phyloP scores from a whole-genome alignment of 1,140 invertebrate genomes.

The Acromyrmex echinatior region DNA sequence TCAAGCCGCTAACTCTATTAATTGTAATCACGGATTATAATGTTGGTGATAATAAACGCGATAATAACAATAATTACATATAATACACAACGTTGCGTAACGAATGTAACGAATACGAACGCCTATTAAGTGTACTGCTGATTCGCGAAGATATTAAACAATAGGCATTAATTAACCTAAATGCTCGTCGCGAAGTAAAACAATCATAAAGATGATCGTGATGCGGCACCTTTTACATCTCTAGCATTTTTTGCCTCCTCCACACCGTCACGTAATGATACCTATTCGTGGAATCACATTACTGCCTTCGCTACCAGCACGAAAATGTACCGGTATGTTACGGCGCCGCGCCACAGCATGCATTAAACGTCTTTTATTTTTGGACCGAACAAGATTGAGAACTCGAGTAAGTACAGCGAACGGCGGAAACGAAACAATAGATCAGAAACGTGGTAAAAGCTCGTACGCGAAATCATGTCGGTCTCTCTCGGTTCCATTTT shows the following conservation, averaged over 20 bases:
- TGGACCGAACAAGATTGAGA: constrained; percentile 4
- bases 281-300: constrained; percentile 17
- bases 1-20: constrained; percentile 6
- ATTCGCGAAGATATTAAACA: constrained; percentile 32
- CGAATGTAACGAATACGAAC: constrained; percentile 27
- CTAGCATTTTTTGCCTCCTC: background rate
- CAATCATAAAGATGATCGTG: background rate
- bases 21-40: constrained; percentile 41
- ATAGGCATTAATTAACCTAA: constrained; percentile 43
- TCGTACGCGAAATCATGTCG: background rate
- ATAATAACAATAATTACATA: constrained; percentile 38
- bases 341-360: background rate
- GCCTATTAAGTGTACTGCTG: background rate
- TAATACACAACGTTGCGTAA: background rate
- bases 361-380: constrained; percentile 28
- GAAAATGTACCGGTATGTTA: background rate
- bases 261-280: background rate
- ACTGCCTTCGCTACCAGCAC: background rate
- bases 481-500: constrained; percentile 12
- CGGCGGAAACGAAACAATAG: constrained; percentile 19
- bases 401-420: background rate
- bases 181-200: background rate
- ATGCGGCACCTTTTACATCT: background rate
- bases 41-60: constrained; percentile 28
- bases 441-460: constrained; percentile 12